Evolutionary conservation across 1,140 invertebrate genomes (phyloP), one percentile per base, ranked within the genome.

Genomic region (Drosophila tristis): DNA sequence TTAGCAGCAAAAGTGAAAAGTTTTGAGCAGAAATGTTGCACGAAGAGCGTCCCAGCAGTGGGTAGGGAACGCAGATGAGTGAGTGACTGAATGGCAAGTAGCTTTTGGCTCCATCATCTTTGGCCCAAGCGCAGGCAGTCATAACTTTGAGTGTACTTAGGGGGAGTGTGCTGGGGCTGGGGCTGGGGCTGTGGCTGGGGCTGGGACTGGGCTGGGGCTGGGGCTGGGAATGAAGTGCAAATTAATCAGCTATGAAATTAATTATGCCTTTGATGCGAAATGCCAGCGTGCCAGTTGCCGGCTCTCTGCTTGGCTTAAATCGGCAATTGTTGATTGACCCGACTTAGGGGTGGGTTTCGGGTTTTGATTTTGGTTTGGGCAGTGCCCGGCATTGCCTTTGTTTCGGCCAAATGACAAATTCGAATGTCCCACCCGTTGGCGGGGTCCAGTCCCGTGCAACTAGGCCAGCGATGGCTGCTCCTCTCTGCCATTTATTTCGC

Each of bases 171-270:
- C 20, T 25, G 23, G 16, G 39, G 49, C 2, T 4, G 23, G 42
- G 1, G 2, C 23, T 25, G 15, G n/a, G 13, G 13, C 20, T 25
- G 23, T 13, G 39, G 49, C 2, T 4, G 23, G 42, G 1, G 2
- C 23, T 25, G 15, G n/a, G 13, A 68, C n/a, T 16, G 16, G 11
- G 13, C 20, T 25, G 23, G 16, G 39, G 49, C 2, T 4, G 23
- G 42, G 1, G 2, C 23, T 25, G 15, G 15, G 13, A 68, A 68
- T 70, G 53, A 60, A 74, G 71, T 65, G 61, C 71, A 75, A 75
- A 75, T 66, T 66, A 74, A 74, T 74, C 72, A 74, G 74, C 72
- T 74, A 74, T 74, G 74, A 74, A 74, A 74, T 74, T 74, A 74
- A 74, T 74, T 74, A 74, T 74, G 61, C 48, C 72, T 74, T 74